phyloP scores from a whole-genome alignment of 37 sponge, comb jelly and placozoan genomes.

The Spongia lamella region DNA sequence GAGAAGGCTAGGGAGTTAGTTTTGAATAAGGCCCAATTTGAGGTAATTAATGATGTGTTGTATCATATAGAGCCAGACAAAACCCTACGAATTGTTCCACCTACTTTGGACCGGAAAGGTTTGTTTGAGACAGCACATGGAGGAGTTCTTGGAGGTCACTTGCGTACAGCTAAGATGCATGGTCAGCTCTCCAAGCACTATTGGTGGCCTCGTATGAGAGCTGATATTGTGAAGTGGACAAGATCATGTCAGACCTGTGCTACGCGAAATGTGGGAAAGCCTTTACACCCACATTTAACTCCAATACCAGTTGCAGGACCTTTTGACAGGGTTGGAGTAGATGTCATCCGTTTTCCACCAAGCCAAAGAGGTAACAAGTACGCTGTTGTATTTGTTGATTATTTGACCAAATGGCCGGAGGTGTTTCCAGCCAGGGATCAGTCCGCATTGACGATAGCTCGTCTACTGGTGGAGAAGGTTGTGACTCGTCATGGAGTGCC shows the following conservation, averaged over 20 bases:
- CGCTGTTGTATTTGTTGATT: no score
- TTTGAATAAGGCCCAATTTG: not conserved
- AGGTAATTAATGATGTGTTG: not conserved
- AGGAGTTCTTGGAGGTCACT: constrained; percentile 10
- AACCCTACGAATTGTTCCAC: constrained; percentile 9
- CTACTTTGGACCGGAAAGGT: not conserved
- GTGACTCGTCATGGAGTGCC: no score
- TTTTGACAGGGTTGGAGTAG: not conserved
- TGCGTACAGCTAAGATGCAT: constrained; percentile 25
- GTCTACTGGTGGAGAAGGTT: no score
- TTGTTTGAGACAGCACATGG: constrained; percentile 8
- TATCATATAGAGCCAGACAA: constrained; percentile 8
- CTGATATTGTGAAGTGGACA: constrained; percentile 19
- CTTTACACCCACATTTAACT: not conserved
- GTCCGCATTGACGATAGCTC: no score
- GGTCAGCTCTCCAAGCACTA: constrained; percentile 13
- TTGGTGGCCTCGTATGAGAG: constrained; percentile 44
- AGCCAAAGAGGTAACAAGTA: no score
- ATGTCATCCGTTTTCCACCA: not conserved
- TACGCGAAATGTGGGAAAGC: not conserved
- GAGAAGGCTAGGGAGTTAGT: not conserved
- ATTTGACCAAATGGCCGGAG: constrained; percentile 13
- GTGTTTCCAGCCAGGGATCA: no score
- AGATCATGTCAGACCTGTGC: constrained; percentile 24
- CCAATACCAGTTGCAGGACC: constrained; percentile 12